Percentiles rank a stretch among this genome's conserved stretches.
These are phyloP conservation scores for Manacus vitellinus DNA, from an alignment of 2,113 vertebrate genomes.

Conservation along the genomic window DNA sequence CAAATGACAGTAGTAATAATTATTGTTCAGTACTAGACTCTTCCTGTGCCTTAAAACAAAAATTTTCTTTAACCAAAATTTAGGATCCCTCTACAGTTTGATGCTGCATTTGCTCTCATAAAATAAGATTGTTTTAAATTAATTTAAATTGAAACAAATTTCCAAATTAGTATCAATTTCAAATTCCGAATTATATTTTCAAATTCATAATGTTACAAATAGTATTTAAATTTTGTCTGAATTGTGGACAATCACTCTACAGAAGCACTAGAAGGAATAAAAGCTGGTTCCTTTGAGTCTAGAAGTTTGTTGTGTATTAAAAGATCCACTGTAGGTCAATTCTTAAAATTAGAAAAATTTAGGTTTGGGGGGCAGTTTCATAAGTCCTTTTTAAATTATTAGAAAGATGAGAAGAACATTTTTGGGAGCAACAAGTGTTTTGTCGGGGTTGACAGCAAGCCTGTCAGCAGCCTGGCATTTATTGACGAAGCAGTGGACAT, in stretches of 20 bases:
- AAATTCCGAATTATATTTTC: neutral
- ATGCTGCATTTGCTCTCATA: neutral
- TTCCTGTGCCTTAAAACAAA: neutral
- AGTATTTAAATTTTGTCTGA: neutral
- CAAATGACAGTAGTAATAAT: neutral
- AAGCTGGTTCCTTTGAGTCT: neutral
- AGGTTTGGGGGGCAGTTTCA: fast-evolving
- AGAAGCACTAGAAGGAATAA: neutral
- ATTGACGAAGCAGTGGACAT: too few relatives aligned
- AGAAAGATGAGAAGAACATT: neutral
- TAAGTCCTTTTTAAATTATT: neutral
- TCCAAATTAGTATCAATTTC: neutral
- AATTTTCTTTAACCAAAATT: neutral
- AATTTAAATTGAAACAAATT: neutral
- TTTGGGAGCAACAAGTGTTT: neutral
- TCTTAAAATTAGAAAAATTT: neutral
- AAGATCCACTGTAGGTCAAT: neutral
- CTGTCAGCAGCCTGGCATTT: too few relatives aligned
- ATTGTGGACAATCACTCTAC: neutral
- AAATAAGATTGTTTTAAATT: neutral
- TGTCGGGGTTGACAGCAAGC: too few relatives aligned
- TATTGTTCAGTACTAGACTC: neutral
- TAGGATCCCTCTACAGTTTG: neutral
- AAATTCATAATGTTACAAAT: neutral
- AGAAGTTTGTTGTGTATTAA: neutral